Evolutionary conservation across 2,113 vertebrate species (phyloP).

Genomic region (Malurus cyaneus): DNA sequence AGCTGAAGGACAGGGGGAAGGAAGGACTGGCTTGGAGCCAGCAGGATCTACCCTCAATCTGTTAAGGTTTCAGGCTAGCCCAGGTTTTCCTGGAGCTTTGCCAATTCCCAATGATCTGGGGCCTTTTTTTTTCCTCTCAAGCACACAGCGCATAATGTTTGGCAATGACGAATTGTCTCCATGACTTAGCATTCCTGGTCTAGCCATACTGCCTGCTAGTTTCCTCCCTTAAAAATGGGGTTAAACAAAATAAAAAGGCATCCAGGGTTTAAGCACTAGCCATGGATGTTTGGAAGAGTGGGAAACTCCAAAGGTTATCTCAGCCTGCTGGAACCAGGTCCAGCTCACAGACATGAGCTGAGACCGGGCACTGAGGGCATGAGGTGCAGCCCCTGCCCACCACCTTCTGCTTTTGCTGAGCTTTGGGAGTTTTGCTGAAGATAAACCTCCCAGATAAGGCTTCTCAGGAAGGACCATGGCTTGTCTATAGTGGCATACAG

Average conservation of each 20-base stretch:
- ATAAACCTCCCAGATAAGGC: not conserved
- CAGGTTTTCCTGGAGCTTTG: not conserved
- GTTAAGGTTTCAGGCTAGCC: not conserved
- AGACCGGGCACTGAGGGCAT: accelerated
- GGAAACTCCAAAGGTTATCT: not conserved
- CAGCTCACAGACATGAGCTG: not conserved
- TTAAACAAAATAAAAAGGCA: not conserved
- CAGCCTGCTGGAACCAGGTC: not conserved
- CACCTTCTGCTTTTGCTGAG: not conserved
- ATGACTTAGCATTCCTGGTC: not conserved
- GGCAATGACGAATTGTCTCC: not conserved
- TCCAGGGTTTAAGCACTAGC: not conserved
- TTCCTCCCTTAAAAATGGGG: not conserved
- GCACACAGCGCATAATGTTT: not conserved
- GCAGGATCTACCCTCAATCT: not conserved
- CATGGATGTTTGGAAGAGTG: not conserved
- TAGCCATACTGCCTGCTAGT: not conserved
- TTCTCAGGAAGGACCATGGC: not conserved
- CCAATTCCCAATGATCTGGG: not conserved
- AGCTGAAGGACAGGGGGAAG: not conserved
- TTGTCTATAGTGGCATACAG: not conserved
- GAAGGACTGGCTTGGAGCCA: not conserved
- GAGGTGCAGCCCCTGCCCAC: not conserved
- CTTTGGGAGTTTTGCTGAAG: not conserved
- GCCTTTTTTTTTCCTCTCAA: not conserved